Base-by-base conservation (phyloP, 2,113 vertebrate genomes). In the Etheostoma cragini region DNA sequence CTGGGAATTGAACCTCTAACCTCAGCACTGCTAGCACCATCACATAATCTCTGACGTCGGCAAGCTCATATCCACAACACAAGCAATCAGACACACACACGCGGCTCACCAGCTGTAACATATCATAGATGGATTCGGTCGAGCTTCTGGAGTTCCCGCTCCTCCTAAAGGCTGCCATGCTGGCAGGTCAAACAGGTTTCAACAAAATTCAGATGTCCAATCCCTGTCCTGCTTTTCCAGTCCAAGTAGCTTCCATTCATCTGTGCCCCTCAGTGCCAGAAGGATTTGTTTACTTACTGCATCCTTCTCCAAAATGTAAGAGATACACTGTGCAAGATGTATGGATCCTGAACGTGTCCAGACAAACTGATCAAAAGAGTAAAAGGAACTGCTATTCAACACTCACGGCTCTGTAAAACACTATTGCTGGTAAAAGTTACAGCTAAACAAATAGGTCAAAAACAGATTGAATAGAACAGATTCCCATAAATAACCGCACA, bases 101-200 rank as follows among this genome's bases (percentile, higher is more conserved):
- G 33, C 15, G 8, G 82, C 97, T 97, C 95, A 98, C 97, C 97
- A 96, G 91, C 86, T 96, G 94, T 76, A 97, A 94, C 80, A 96
- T 89, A 49, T 92, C 94, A 87, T 92, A 92, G 62, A 96, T 49
- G 24, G 96, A 96, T 54, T 96, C 95, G 0, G 95, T 87, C 0
- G 95, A 91, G 84, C 83, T 87, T 80, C 90, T 94, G 66, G 73
- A 87, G 81, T 72, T 90, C 72, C 84, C 92, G 62, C 64, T 88
- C 84, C 84, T 94, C 89, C 84, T 89, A 47, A 95, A 93, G 19
- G 85, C 77, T 4, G 93, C 94, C 94, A 95, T 95, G 76, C 71
- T 46, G 21, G 45, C 64, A 76, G 64, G 72, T 86, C 72, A 78
- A 46, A 47, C 16, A 46, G 38, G 81, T 79, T 71, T 87, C 26